Base-by-base conservation (phyloP, 2,888 invertebrate genomes). In the Gerris lacustris region DNA sequence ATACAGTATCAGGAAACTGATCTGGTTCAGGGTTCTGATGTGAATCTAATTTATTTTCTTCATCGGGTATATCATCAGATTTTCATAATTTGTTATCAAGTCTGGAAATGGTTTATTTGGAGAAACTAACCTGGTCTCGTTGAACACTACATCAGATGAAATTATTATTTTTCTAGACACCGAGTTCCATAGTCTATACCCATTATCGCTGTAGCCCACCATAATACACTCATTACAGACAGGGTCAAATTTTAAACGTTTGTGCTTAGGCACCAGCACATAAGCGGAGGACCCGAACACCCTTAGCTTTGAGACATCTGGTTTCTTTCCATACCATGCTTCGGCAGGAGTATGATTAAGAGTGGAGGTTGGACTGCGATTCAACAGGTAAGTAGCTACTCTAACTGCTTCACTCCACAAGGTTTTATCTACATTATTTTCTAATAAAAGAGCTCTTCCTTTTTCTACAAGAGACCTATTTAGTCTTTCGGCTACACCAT, bases 401-500 rank as follows among this genome's bases (percentile, higher is more conserved):
- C 70, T 55, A 6, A 75, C 71, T 47, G 79, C 79, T 73, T 79
- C 77, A 66, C 77, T 77, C 77, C 77, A 78, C 70, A 78, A 69
- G 43, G 74, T 47, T 73, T 77, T 77, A 15, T 62, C 15, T 15
- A 76, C 9, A 18, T 70, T 63, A 2, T 75, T 72, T 18, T 78
- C 77, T 69, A 75, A 73, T 17, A 79, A 64, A 73, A 78, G 68
- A 47, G 72, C 71, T 66, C 76, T 70, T 31, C 74, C 72, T 69
- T 75, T 77, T 63, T 75, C 74, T 63, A 76, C 44, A 64, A 77
- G 11, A 9, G 76, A 77, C 71, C 73, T 31, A 55, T 73, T 73
- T n/a, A 72, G 15, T 11, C 73, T 45, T 69, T 75, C 75, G 6
- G 71, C 69, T 17, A 68, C 69, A 6, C 73, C 73, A 70, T 75